phyloP scores from a whole-genome alignment of 2,113 vertebrate species.

The Datnioides undecimradiatus region DNA sequence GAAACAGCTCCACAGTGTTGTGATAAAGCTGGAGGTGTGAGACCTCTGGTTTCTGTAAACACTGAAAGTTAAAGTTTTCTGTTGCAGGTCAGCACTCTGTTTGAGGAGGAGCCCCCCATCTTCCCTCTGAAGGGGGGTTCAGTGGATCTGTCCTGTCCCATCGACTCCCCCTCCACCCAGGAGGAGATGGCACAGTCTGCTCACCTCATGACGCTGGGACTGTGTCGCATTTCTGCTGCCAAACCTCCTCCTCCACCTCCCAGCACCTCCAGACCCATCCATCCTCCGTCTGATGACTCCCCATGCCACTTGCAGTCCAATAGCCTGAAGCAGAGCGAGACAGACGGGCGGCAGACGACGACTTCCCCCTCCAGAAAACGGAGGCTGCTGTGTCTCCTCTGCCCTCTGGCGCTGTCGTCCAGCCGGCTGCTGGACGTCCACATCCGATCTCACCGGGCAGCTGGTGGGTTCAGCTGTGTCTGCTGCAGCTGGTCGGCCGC shows the following conservation, averaged over 20 bases:
- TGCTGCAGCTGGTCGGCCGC: conserved; percentile 55
- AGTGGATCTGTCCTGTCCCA: conserved; percentile 51
- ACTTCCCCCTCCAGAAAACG: neutral
- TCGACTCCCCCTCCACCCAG: conserved; percentile 59
- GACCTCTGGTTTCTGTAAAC: too few species aligned
- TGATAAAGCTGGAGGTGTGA: too few species aligned
- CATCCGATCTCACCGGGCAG: conserved; percentile 19
- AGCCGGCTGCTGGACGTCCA: conserved; percentile 57
- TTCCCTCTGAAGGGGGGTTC: conserved; percentile 73
- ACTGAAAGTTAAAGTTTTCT: too few species aligned
- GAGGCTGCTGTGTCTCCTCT: conserved; percentile 51
- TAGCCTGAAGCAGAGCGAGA: neutral
- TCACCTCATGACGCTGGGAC: conserved; percentile 80
- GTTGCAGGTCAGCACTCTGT: conserved; percentile 80
- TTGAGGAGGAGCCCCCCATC: conserved; percentile 68
- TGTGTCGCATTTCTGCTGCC: conserved; percentile 72
- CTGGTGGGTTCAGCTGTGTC: conserved; percentile 62
- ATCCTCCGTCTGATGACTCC: conserved; percentile 13
- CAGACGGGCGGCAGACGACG: neutral
- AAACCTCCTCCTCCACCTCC: conserved; percentile 45
- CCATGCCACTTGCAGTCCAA: fast-evolving
- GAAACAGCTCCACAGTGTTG: too few species aligned
- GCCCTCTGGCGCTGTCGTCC: conserved; percentile 46
- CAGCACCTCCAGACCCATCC: neutral
- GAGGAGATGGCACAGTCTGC: conserved; percentile 79